These are phyloP conservation scores for Setophaga petechia DNA, from an alignment of 2,113 vertebrate genomes.

Conservation along the genomic window DNA sequence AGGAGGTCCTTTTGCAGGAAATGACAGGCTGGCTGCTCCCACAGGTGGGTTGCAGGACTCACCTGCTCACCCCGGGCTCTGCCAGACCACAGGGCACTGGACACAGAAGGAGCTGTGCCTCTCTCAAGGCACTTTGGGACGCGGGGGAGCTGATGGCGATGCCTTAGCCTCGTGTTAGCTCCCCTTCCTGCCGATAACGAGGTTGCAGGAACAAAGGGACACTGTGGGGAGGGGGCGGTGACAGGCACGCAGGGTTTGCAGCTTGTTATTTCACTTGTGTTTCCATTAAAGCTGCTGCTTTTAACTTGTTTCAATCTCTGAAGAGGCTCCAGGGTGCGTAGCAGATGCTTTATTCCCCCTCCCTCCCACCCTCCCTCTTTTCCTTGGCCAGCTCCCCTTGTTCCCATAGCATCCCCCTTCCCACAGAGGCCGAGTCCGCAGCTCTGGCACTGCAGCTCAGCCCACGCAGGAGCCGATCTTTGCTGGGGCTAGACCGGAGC, in stretches of 20 bases:
- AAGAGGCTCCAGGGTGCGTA: conserved; percentile 39
- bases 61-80: neutral
- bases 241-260: neutral
- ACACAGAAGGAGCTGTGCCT: neutral
- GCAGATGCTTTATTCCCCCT: conserved; percentile 50
- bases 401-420: conserved; percentile 9
- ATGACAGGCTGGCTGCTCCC: neutral
- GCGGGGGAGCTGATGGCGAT: neutral
- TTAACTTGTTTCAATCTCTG: conserved; percentile 55
- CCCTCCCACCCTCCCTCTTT: neutral
- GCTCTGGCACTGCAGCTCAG: neutral
- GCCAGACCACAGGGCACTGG: neutral
- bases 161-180: neutral
- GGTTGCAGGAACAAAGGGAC: conserved; percentile 50
- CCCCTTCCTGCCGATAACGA: neutral
- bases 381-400: conserved; percentile 18
- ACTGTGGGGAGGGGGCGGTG: neutral
- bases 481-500: neutral
- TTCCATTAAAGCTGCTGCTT: conserved; percentile 48
- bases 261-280: conserved; percentile 59
- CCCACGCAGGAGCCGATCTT: neutral
- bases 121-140: neutral
- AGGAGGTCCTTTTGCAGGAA: neutral
- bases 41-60: neutral
- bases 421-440: neutral